Evolutionary conservation across 2,888 invertebrate species (phyloP).

Genomic region (Pyrochroa serraticornis): DNA sequence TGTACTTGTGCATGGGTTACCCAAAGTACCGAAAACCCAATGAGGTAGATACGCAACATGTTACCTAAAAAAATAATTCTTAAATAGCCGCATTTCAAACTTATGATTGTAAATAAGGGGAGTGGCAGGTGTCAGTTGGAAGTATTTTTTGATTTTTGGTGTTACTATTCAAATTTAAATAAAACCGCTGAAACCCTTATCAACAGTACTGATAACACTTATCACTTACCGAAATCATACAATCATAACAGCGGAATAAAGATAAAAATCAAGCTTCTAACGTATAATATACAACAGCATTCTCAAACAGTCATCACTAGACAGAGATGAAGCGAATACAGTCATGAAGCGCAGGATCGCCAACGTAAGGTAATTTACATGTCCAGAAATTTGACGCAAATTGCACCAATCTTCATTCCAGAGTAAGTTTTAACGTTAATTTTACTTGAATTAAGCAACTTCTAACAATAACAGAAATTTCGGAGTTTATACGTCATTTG

Average conservation of each 20-base stretch:
- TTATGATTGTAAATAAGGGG: constrained; percentile 12
- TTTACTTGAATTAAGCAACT: too few relatives aligned
- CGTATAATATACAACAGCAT: constrained; percentile 9
- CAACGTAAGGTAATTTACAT: constrained; percentile 6
- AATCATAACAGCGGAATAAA: constrained; percentile 7
- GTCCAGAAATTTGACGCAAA: too few relatives aligned
- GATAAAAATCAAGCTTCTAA: constrained; percentile 9
- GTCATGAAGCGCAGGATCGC: constrained; percentile 8
- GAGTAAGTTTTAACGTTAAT: too few relatives aligned
- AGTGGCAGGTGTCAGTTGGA: constrained; percentile 24
- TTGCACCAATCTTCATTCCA: too few relatives aligned
- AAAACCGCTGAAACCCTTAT: neutral
- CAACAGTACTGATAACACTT: constrained; percentile 9
- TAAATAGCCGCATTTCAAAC: neutral
- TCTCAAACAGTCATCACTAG: constrained; percentile 26
- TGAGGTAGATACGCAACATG: constrained; percentile 31
- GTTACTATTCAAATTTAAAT: neutral
- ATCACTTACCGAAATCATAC: constrained; percentile 28
- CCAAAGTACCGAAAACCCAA: constrained; percentile 27
- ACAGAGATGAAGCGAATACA: constrained; percentile 23
- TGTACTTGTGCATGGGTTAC: constrained; percentile 36
- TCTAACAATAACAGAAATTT: too few relatives aligned
- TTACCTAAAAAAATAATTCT: constrained; percentile 15
- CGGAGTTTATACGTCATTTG: too few relatives aligned
- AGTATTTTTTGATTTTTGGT: neutral